Percentiles rank a stretch among this genome's conserved stretches.
phyloP scores from a whole-genome alignment of 2,888 invertebrate genomes.

The Drosophila neotestacea region DNA sequence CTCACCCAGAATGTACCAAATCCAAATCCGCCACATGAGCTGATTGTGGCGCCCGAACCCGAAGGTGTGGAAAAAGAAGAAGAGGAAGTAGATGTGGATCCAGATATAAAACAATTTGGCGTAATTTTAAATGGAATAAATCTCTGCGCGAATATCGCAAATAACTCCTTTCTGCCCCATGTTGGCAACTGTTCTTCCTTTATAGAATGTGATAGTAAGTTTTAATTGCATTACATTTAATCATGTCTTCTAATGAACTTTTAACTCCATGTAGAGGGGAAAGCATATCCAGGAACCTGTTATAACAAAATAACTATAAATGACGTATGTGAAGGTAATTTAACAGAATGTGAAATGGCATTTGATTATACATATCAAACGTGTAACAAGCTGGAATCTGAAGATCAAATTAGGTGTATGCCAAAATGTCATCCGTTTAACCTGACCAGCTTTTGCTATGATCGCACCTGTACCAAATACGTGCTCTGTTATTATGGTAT shows the following conservation, averaged over 20 bases:
- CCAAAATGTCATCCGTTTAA: constrained; percentile 23
- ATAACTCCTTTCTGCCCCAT: constrained; percentile 60
- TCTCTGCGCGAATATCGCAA: constrained; percentile 57
- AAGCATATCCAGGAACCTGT: neutral
- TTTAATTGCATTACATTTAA: neutral
- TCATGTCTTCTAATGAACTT: neutral
- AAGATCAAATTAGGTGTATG: constrained; percentile 33
- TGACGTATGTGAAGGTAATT: neutral
- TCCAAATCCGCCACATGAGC: neutral
- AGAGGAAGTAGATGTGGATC: neutral
- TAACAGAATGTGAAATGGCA: constrained; percentile 7
- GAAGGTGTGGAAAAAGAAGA: constrained; percentile 6
- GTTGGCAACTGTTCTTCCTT: constrained; percentile 59
- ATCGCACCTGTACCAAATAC: constrained; percentile 82
- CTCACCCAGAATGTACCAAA: neutral
- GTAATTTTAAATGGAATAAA: constrained; percentile 34
- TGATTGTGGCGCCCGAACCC: constrained; percentile 44
- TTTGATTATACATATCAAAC: constrained; percentile 52
- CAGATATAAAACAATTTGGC: neutral
- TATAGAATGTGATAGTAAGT: constrained; percentile 59
- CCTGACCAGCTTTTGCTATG: constrained; percentile 73
- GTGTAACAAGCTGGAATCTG: neutral
- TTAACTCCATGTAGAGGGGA: neutral
- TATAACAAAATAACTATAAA: neutral
- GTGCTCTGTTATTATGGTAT: constrained; percentile 75